phyloP scores from a whole-genome alignment of 2,888 invertebrate genomes.

The Papilio gigon region DNA sequence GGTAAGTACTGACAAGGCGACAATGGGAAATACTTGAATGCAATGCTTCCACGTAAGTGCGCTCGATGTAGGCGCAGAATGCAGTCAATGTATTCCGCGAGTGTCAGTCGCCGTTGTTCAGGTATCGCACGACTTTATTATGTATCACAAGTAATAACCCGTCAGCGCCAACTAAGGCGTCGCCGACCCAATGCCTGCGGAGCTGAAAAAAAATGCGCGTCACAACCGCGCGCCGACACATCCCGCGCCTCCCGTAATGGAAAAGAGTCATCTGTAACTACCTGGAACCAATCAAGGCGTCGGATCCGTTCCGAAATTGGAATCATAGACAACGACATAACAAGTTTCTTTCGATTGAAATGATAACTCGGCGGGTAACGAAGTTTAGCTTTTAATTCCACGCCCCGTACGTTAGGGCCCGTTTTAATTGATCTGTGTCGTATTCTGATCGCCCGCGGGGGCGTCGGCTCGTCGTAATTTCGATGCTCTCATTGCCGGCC shows the following conservation, averaged over 20 bases:
- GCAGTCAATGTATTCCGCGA: conserved; percentile 36
- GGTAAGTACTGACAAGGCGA: conserved; percentile 18
- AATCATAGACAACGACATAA: conserved; percentile 76
- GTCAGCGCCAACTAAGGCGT: conserved; percentile 29
- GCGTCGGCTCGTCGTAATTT: conserved; percentile 46
- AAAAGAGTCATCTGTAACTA: conserved; percentile 62
- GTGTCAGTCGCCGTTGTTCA: conserved; percentile 31
- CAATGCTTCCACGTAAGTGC: conserved; percentile 10
- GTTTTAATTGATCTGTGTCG: conserved; percentile 72
- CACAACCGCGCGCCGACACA: conserved; percentile 34
- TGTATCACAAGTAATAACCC: conserved; percentile 39
- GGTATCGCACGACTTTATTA: conserved; percentile 40
- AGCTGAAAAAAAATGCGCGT: conserved; percentile 32
- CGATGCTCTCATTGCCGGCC: conserved; percentile 33
- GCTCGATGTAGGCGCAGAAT: conserved; percentile 31
- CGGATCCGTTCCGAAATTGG: conserved; percentile 78
- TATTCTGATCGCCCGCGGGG: conserved; percentile 63
- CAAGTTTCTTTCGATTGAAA: conserved; percentile 79
- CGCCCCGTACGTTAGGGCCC: conserved; percentile 53
- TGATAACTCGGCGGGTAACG: conserved; percentile 77
- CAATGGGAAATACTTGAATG: conserved; percentile 14
- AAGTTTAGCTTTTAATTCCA: conserved; percentile 78
- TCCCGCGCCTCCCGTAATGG: conserved; percentile 45
- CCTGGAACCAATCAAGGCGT: conserved; percentile 75
- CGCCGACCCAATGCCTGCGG: conserved; percentile 26